phyloP scores from a whole-genome alignment of 1,140 invertebrate genomes.

The Homarus americanus region DNA sequence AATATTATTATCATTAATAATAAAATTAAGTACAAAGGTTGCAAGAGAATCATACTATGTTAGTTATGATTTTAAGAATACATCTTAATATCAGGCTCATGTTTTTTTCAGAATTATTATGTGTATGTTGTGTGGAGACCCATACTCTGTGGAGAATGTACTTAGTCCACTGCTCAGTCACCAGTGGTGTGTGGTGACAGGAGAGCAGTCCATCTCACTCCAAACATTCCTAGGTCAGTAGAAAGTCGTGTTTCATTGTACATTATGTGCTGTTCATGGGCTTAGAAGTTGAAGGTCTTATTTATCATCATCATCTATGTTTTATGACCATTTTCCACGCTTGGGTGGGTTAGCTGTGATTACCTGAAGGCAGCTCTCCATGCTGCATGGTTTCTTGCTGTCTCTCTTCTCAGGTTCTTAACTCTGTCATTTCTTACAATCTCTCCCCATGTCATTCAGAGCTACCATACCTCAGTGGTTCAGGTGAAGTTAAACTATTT shows the following conservation, averaged over 20 bases:
- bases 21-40: neutral
- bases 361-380: no score
- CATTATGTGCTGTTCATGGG: neutral
- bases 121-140: constrained; percentile 98
- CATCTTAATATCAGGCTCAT: neutral
- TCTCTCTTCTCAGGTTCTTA: no score
- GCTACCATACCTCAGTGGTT: no score
- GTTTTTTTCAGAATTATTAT: constrained; percentile 89
- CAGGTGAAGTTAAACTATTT: no score
- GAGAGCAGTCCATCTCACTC: constrained; percentile 91
- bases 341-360: no score
- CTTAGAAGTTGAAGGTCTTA: no score
- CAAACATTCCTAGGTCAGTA: constrained; percentile 92
- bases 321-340: no score
- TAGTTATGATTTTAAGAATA: neutral
- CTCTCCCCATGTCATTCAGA: no score
- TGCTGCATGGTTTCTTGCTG: no score
- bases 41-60: neutral
- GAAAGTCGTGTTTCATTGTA: neutral
- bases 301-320: no score
- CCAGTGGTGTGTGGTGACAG: constrained; percentile 91
- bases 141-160: constrained; percentile 93
- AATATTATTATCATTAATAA: neutral
- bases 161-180: constrained; percentile 92
- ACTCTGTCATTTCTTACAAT: no score